phyloP scores from a whole-genome alignment of 2,888 invertebrate species.

The Erannis defoliaria region DNA sequence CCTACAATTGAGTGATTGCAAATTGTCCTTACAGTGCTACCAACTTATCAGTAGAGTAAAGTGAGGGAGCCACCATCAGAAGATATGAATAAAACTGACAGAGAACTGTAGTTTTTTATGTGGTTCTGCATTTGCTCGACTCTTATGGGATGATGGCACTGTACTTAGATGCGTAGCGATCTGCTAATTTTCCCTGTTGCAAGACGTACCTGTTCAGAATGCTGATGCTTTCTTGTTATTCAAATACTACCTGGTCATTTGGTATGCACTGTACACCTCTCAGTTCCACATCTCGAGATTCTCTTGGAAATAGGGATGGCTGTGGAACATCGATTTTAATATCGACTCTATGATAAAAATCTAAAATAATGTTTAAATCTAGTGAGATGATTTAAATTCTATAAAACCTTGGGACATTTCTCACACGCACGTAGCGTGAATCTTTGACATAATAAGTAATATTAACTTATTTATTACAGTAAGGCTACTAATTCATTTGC shows the following conservation, averaged over 20 bases:
- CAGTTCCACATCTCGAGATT: conserved; percentile 62
- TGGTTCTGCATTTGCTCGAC: neutral
- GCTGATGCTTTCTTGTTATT: conserved; percentile 64
- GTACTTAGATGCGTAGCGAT: conserved; percentile 44
- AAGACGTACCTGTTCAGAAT: conserved; percentile 41
- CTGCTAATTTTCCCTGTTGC: conserved; percentile 62
- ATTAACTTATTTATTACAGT: too few relatives aligned
- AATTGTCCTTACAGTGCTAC: conserved; percentile 26
- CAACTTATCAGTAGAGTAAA: neutral
- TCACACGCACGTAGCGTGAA: too few relatives aligned
- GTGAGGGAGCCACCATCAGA: neutral
- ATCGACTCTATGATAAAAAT: neutral
- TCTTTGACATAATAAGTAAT: too few relatives aligned
- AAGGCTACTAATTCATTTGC: too few relatives aligned
- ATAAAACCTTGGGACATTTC: too few relatives aligned
- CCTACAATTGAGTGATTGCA: conserved; percentile 44
- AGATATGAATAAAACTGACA: neutral
- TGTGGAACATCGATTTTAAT: conserved; percentile 4
- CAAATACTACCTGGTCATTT: conserved; percentile 66
- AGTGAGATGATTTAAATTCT: too few relatives aligned
- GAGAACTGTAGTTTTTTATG: neutral
- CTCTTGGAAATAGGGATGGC: conserved; percentile 23
- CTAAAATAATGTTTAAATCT: too few relatives aligned
- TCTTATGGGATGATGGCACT: neutral
- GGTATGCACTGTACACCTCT: conserved; percentile 61